These are phyloP conservation scores for Astyanax mexicanus DNA, from an alignment of 2,797 vertebrate genomes.

Conservation along the genomic window DNA sequence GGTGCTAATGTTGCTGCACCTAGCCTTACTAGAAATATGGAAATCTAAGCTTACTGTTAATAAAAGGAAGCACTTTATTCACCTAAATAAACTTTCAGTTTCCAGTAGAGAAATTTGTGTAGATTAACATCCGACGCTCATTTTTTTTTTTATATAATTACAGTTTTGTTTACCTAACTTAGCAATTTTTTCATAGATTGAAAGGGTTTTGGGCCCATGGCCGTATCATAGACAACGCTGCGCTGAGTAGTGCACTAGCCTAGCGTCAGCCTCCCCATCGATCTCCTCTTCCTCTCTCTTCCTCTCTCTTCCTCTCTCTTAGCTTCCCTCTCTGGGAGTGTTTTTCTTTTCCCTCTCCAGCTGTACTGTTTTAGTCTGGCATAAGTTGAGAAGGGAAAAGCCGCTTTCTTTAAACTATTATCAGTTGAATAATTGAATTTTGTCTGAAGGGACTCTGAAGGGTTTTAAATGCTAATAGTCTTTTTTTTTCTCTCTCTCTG, in stretches of 20 bases:
- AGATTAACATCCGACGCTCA: too few relatives aligned
- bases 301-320: too few relatives aligned
- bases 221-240: constrained; percentile 60
- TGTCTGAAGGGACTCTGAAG: constrained; percentile 55
- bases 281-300: constrained; percentile 50
- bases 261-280: constrained; percentile 62
- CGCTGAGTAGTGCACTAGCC: constrained; percentile 76
- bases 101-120: too few relatives aligned
- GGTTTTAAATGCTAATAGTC: constrained; percentile 56
- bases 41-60: too few relatives aligned
- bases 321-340: constrained; percentile 47
- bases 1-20: too few relatives aligned
- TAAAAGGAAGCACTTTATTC: too few relatives aligned
- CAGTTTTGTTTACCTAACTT: too few relatives aligned
- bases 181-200: constrained; percentile 7
- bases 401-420: background rate
- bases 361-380: constrained; percentile 38
- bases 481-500: background rate
- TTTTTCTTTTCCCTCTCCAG: constrained; percentile 40
- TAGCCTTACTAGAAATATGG: too few relatives aligned
- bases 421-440: too few relatives aligned
- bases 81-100: too few relatives aligned
- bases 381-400: constrained; percentile 17
- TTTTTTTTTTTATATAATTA: too few relatives aligned
- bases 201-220: constrained; percentile 63